Percentiles rank a stretch among this genome's conserved stretches.
Conservation (phyloP, 2,113 vertebrate genomes). For the Datnioides undecimradiatus region DNA sequence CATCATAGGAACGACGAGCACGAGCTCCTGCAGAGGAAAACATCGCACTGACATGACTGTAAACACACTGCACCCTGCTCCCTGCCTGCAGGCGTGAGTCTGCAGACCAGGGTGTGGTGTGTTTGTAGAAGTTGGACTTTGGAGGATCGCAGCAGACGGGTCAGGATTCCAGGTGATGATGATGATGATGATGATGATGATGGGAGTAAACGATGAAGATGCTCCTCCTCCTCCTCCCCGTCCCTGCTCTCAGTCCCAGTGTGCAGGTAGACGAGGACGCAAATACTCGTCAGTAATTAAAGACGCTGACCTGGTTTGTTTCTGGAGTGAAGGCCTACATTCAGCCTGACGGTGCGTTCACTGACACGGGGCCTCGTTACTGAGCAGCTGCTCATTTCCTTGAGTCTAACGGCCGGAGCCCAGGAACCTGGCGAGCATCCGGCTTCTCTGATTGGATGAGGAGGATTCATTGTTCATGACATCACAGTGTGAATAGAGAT, state of each 20-base stretch:
- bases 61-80: no score
- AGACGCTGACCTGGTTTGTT: conserved; percentile 60
- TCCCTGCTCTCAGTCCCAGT: conserved; percentile 20
- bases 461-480: conserved; percentile 2
- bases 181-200: background rate
- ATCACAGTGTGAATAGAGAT: conserved; percentile 47
- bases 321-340: conserved; percentile 54
- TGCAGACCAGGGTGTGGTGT: no score
- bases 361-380: background rate
- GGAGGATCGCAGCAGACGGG: background rate
- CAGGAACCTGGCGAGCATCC: conserved; percentile 6
- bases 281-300: conserved; percentile 70
- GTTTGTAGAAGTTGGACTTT: no score
- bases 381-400: no score
- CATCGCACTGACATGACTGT: no score
- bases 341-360: conserved; percentile 41
- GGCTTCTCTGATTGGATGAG: conserved; percentile 20
- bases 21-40: no score
- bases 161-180: background rate
- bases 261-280: conserved; percentile 47
- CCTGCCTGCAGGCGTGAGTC: no score
- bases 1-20: no score
- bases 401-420: background rate
- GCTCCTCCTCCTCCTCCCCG: conserved; percentile 7
- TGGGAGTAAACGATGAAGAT: conserved; percentile 18